Percentiles rank a stretch among this genome's conserved stretches.
Conservation (phyloP, 2,797 vertebrate species). For the Fistularia tabacaria region DNA sequence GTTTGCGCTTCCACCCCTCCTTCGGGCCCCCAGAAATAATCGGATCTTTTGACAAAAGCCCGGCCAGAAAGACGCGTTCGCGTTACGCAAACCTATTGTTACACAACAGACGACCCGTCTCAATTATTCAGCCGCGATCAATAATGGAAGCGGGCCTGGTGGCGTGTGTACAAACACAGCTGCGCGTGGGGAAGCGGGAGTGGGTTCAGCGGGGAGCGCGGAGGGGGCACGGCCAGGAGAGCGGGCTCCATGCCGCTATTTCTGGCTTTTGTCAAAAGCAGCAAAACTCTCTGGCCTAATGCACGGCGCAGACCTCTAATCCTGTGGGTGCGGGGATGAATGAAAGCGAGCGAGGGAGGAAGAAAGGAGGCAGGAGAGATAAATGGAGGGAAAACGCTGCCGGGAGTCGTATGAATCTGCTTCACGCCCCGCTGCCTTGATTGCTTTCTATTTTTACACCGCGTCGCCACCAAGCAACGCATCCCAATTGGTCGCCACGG, state of each 20-base stretch:
- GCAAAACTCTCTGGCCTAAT: constrained; percentile 65
- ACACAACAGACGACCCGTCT: constrained; percentile 59
- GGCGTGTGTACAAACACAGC: constrained; percentile 36
- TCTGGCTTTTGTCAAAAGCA: constrained; percentile 71
- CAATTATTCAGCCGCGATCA: constrained; percentile 63
- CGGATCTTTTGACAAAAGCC: constrained; percentile 37
- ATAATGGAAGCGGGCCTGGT: constrained; percentile 55
- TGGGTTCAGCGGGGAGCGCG: background rate
- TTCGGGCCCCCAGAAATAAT: constrained; percentile 30
- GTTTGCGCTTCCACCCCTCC: too few relatives aligned
- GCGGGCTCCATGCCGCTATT: constrained; percentile 71
- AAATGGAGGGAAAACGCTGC: constrained; percentile 70
- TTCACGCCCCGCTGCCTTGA: constrained; percentile 78
- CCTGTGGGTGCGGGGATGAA: constrained; percentile 71
- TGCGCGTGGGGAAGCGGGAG: constrained; percentile 33
- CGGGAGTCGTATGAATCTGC: constrained; percentile 75
- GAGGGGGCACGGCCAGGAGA: constrained; percentile 42
- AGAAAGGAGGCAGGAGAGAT: constrained; percentile 62
- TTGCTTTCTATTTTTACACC: constrained; percentile 85
- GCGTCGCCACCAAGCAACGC: constrained; percentile 69
- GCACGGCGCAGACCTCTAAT: constrained; percentile 68
- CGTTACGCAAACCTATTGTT: constrained; percentile 64
- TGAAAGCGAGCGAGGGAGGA: constrained; percentile 60
- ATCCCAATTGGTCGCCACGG: constrained; percentile 79
- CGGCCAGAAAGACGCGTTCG: constrained; percentile 29